Percentiles rank a stretch among this genome's conserved stretches.
phyloP scores from a whole-genome alignment of 2,797 vertebrate species.

The Anas capensis region DNA sequence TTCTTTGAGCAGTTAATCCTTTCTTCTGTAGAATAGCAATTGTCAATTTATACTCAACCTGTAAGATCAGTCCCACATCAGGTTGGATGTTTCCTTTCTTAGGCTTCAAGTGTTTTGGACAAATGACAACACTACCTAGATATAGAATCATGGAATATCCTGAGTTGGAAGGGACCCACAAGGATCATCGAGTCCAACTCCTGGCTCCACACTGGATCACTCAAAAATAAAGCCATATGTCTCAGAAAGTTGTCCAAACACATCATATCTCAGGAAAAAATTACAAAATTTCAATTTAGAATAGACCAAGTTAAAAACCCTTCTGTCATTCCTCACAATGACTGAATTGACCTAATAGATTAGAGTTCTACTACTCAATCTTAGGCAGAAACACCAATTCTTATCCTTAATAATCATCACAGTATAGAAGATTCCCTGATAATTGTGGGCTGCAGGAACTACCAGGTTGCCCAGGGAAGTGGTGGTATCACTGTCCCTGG shows the following conservation, averaged over 20 bases:
- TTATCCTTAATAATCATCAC: background rate
- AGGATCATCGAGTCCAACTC: too few relatives aligned
- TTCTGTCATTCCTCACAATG: background rate
- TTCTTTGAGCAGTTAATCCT: constrained; percentile 13
- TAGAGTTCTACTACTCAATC: background rate
- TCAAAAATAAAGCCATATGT: too few relatives aligned
- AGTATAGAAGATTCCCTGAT: background rate
- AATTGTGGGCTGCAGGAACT: background rate
- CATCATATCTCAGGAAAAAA: background rate
- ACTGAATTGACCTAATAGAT: background rate
- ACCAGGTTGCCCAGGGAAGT: background rate
- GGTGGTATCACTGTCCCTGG: too few relatives aligned
- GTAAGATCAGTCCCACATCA: background rate
- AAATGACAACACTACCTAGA: background rate
- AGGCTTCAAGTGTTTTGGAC: constrained; percentile 4
- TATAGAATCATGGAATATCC: background rate
- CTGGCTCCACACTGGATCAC: too few relatives aligned
- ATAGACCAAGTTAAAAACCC: background rate
- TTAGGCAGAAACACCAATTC: background rate
- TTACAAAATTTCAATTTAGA: background rate
- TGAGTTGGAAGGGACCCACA: too few relatives aligned
- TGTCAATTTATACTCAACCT: background rate
- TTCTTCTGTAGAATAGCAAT: constrained; percentile 6
- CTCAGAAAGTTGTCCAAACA: background rate
- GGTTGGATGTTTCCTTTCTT: background rate